Evolutionary conservation across 2,888 invertebrate genomes (phyloP), one percentile per base, ranked within the genome.

Genomic region (Ethmia dodecea): DNA sequence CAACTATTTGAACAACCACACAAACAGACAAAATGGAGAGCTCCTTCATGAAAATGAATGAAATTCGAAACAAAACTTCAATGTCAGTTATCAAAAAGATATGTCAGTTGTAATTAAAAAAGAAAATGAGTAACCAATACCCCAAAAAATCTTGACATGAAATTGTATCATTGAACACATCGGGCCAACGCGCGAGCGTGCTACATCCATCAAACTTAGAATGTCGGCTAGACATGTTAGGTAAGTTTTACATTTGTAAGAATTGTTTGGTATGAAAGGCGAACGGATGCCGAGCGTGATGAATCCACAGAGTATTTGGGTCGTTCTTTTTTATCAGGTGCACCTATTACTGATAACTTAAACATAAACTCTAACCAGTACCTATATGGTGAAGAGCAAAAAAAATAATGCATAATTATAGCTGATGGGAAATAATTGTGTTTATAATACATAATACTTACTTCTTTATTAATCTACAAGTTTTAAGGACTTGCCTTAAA

Each of bases 211-310:
- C 55, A 55, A 47, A 39, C n/a, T 37, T 38, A 37, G 36, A 44
- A 45, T 47, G 49, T 48, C 45, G 47, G 51, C 38, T 45, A 45
- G 40, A 42, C 49, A 55, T 46, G 46, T 43, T 45, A 47, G 47
- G 47, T 46, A 47, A 45, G 44, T 40, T 48, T 41, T 43, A 52
- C 53, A 53, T 54, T 57, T 55, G 58, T 56, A 47, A 51, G 41
- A 49, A 49, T 53, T 54, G n/a, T 22, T 3, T 50, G n/a, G 55
- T 59, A 38, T 50, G 43, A 47, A 49, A 52, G 46, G 28, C 38
- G 36, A 39, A 42, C 37, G 28, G 45, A 47, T 50, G 45, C 49
- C 48, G 32, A 41, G n/a, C 22, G 47, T 57, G 55, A 59, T 59
- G 45, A 50, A 55, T 52, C 36, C 42, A 44, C 34, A 28, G 38